Conservation (phyloP, 1,140 invertebrate genomes). For the Dendrolimus punctatus region DNA sequence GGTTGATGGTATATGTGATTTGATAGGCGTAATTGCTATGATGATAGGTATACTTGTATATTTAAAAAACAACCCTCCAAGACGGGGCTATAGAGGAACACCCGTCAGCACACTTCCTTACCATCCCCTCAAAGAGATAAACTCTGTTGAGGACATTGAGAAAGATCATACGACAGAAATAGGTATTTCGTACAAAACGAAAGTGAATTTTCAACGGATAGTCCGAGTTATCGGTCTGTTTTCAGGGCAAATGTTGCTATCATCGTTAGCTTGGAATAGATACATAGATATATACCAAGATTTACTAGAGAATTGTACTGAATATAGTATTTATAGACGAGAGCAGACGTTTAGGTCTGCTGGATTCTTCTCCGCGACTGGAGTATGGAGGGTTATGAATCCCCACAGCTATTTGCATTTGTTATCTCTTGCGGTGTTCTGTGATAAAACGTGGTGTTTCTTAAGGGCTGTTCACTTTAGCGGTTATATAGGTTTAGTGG, state of each 20-base stretch:
- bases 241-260: slow-evolving; percentile 79
- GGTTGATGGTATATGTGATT: slow-evolving; percentile 83
- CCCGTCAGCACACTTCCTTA: slow-evolving; percentile 60
- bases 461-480: slow-evolving; percentile 76
- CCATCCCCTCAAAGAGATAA: slow-evolving; percentile 65
- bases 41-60: slow-evolving; percentile 77
- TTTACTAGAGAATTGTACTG: slow-evolving; percentile 76
- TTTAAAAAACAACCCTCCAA: slow-evolving; percentile 78
- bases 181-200: slow-evolving; percentile 76
- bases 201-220: slow-evolving; percentile 76
- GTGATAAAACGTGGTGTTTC: slow-evolving; percentile 85
- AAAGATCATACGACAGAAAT: slow-evolving; percentile 69
- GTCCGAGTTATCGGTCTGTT: slow-evolving; percentile 77
- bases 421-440: slow-evolving; percentile 83
- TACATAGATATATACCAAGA: slow-evolving; percentile 86
- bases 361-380: slow-evolving; percentile 81
- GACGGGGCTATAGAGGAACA: slow-evolving; percentile 77
- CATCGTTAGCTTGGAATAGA: slow-evolving; percentile 85
- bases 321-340: slow-evolving; percentile 71
- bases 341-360: slow-evolving; percentile 74
- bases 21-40: slow-evolving; percentile 79
- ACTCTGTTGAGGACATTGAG: slow-evolving; percentile 60
- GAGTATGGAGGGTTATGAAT: slow-evolving; percentile 85
- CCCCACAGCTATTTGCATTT: slow-evolving; percentile 85
- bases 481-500: slow-evolving; percentile 55